Conservation (phyloP, 2,888 invertebrate genomes). For the Steinernema carpocapsae region DNA sequence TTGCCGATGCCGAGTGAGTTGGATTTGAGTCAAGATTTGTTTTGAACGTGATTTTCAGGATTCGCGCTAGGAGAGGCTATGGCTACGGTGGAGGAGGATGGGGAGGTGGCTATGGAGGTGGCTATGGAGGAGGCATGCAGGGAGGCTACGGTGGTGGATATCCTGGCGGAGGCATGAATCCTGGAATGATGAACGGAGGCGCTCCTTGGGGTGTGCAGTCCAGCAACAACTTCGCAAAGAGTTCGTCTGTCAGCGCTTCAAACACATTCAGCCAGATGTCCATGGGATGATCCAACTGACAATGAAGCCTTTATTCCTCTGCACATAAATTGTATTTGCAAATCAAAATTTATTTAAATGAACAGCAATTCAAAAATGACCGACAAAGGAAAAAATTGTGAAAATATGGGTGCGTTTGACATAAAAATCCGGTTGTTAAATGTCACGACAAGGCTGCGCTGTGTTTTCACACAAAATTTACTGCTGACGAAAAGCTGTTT, state of each 20-base stretch:
- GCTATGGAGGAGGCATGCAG: neutral
- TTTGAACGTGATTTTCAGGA: too few species aligned
- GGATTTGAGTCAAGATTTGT: too few species aligned
- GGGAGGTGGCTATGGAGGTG: constrained; percentile 5
- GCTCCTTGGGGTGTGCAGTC: constrained; percentile 22
- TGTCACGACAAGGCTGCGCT: too few species aligned
- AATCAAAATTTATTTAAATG: too few species aligned
- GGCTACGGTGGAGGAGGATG: neutral
- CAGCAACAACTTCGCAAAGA: neutral
- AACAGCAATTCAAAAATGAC: too few species aligned
- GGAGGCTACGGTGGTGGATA: neutral
- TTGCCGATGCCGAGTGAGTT: constrained; percentile 1
- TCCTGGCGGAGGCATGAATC: constrained; percentile 1
- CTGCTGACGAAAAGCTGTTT: too few species aligned
- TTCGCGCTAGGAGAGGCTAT: neutral
- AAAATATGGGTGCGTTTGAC: too few species aligned
- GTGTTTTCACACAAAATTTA: too few species aligned
- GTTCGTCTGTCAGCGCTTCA: constrained; percentile 11
- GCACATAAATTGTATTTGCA: too few species aligned
- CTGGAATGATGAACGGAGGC: constrained; percentile 3
- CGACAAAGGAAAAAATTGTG: too few species aligned
- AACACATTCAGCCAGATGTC: neutral
- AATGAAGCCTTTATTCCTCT: too few species aligned
- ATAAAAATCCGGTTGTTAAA: too few species aligned
- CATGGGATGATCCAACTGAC: constrained; percentile 26